Percentiles rank a stretch among this genome's conserved stretches.
phyloP scores from a whole-genome alignment of 2,797 vertebrate genomes.

The Anguilla pacifica region DNA sequence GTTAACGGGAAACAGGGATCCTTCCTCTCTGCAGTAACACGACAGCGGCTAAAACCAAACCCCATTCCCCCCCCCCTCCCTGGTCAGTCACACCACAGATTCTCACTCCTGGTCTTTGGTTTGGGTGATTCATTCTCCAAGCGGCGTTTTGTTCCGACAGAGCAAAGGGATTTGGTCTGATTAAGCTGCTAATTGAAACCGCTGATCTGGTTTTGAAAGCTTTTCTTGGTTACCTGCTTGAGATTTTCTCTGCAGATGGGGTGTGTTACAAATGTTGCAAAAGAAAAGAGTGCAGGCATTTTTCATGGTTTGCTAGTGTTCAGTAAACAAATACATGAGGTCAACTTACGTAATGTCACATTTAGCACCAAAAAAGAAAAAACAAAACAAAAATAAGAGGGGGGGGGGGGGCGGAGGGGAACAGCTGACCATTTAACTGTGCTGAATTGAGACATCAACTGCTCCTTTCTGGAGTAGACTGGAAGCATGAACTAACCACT shows the following conservation, averaged over 20 bases:
- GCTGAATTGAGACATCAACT: no score
- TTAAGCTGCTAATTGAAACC: background rate
- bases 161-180: background rate
- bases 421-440: no score
- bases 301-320: background rate
- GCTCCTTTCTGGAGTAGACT: no score
- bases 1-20: background rate
- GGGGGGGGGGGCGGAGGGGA: no score
- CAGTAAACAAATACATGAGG: background rate
- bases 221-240: background rate
- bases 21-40: background rate
- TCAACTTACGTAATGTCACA: background rate
- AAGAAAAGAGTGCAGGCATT: background rate
- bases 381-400: no score
- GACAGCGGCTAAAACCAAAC: background rate
- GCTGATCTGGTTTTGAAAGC: background rate
- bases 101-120: background rate
- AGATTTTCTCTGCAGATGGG: background rate
- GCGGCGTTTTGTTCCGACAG: background rate
- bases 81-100: background rate
- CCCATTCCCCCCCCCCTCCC: no score
- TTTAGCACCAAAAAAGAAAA: background rate
- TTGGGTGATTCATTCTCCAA: background rate
- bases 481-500: no score
- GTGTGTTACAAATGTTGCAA: background rate